Evolutionary conservation across 2,888 invertebrate species (phyloP), one percentile per base, ranked within the genome.

Genomic region (Stenurella melanura): DNA sequence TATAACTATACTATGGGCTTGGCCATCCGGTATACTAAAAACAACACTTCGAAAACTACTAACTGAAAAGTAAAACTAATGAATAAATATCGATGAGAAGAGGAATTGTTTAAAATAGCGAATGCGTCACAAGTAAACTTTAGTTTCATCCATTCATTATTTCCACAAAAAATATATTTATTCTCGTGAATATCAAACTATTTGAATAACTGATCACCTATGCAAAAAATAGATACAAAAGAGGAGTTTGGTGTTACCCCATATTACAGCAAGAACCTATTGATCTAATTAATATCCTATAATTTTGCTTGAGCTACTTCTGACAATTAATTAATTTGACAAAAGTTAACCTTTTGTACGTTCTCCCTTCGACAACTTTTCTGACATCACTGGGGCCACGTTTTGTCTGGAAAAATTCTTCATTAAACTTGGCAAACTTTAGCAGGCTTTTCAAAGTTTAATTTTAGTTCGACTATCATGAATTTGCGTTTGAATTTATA

Each of bases 361-460:
- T 50, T n/a, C 6, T 50, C 50, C 50, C 9, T 34, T 34, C 30
- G 7, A 34, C 30, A 34, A 34, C 30, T 50, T 50, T 50, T 50
- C 50, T 50, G n/a, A 50, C 50, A 50, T 50, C n/a, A n/a, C 15
- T n/a, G 50, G 50, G 50, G 15, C n/a, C 50, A 50, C n/a, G 50
- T 50, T 50, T 50, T 50, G 50, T 50, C 50, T 50, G 5, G 15
- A 50, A 50, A 50, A 50, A 50, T 50, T 50, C 50, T 50, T 50
- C 50, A 50, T 50, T 50, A 50, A n/a, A 50, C 50, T 50, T 50
- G 0, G n/a, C 15, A 50, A 50, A 50, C 50, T 50, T 50, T 50
- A 50, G 50, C n/a, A n/a, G 50, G 50, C 50, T n/a, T 50, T 50
- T 50, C 50, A 15, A 50, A 50, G n/a, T 50, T 50, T 50, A 50